A percentile compares a stretch with the other conserved stretches of the same genome.
Conservation (phyloP, 2,113 vertebrate species). For the Pomatostomus ruficeps region DNA sequence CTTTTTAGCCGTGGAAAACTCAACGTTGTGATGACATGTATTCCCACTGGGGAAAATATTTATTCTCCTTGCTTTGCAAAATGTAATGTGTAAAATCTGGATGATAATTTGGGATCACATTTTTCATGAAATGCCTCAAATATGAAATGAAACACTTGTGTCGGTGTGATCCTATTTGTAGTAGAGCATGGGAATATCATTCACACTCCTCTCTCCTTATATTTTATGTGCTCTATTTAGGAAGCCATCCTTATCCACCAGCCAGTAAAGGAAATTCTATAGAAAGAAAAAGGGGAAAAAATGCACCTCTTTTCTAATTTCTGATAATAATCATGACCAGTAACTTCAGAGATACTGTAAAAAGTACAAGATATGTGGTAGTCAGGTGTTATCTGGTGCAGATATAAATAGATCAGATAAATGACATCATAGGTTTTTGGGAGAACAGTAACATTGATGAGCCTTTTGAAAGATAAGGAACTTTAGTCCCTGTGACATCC, state of each 20-base stretch:
- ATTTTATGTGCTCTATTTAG: neutral
- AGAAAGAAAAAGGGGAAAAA: neutral
- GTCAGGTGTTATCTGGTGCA: neutral
- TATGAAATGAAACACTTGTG: neutral
- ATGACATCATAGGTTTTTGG: neutral
- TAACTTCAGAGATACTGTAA: neutral
- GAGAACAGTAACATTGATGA: neutral
- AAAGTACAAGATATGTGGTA: neutral
- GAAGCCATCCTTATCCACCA: neutral
- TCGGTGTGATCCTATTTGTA: neutral
- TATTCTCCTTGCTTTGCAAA: neutral
- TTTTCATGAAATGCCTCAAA: neutral
- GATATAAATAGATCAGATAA: neutral
- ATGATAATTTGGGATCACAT: neutral
- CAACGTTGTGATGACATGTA: neutral
- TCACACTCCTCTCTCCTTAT: neutral
- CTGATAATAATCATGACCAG: neutral
- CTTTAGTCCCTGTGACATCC: neutral
- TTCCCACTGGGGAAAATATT: neutral
- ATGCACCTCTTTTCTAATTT: neutral
- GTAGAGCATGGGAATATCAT: neutral
- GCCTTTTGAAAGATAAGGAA: neutral
- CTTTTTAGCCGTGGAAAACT: constrained; percentile 23
- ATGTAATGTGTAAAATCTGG: neutral
- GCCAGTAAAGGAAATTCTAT: neutral